These are phyloP conservation scores for Oncorhynchus keta DNA, from an alignment of 2,113 vertebrate genomes.

Conservation along the genomic window DNA sequence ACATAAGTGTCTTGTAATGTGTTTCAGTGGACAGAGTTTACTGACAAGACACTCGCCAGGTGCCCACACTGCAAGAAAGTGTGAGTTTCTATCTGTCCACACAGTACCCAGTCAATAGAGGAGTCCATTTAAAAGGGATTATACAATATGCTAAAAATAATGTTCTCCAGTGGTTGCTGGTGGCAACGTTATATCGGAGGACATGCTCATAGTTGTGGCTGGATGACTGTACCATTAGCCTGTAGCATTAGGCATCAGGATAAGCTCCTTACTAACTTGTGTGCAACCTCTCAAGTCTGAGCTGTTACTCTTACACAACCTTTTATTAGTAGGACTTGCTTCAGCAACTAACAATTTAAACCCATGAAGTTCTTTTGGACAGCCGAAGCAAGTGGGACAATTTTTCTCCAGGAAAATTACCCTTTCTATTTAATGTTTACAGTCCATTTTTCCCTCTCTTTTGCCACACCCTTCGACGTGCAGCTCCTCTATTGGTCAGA, in stretches of 20 bases:
- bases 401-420: too few relatives aligned
- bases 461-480: background rate
- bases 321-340: background rate
- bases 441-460: background rate
- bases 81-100: constrained; percentile 71
- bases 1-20: background rate
- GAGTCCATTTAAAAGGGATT: too few relatives aligned
- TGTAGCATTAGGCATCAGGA: background rate
- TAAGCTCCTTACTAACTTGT: background rate
- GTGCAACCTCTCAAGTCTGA: background rate
- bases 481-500: constrained; percentile 88
- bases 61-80: constrained; percentile 94
- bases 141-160: too few relatives aligned
- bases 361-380: too few relatives aligned
- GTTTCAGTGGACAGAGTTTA: constrained; percentile 91
- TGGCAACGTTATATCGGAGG: too few relatives aligned
- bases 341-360: too few relatives aligned
- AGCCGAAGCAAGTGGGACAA: too few relatives aligned
- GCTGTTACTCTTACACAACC: background rate
- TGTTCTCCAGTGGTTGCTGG: too few relatives aligned
- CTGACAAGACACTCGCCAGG: constrained; percentile 87
- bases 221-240: background rate
- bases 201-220: background rate
- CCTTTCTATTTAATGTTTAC: too few relatives aligned
- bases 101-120: background rate